Evolutionary conservation across 2,888 invertebrate species (phyloP).

Genomic region (Scrobipalpa costella): DNA sequence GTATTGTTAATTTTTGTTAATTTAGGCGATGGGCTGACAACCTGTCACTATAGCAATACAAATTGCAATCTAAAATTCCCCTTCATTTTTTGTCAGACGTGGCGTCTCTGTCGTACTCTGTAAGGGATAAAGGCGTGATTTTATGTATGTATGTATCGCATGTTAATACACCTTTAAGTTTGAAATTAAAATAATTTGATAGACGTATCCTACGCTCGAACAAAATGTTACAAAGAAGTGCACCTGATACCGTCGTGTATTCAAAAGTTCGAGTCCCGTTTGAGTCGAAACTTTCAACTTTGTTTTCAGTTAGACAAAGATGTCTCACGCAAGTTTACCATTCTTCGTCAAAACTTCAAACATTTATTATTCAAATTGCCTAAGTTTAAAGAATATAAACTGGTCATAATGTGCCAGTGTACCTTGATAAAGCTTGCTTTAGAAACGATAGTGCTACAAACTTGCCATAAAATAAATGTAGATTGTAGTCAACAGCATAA

Average conservation of each 20-base stretch:
- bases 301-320: constrained; percentile 18
- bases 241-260: constrained; percentile 3
- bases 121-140: no score
- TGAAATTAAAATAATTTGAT: neutral
- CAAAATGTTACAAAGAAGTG: neutral
- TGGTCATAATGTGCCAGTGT: constrained; percentile 3
- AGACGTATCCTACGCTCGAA: neutral
- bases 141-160: neutral
- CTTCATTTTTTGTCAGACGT: no score
- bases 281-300: constrained; percentile 1
- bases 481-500: no score
- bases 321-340: constrained; percentile 17
- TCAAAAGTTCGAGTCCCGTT: constrained; percentile 1
- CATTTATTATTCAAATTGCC: constrained; percentile 20
- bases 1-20: no score
- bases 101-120: no score
- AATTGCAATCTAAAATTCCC: no score
- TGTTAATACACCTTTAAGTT: neutral
- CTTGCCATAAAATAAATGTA: no score
- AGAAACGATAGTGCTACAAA: neutral
- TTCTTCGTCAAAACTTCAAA: constrained; percentile 16
- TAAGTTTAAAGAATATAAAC: constrained; percentile 15
- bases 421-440: neutral
- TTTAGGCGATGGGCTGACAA: no score
- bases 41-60: no score